A percentile compares a stretch with the other conserved stretches of the same genome.
Conservation (phyloP, 2,888 invertebrate genomes). For the Drosophila anomalata region DNA sequence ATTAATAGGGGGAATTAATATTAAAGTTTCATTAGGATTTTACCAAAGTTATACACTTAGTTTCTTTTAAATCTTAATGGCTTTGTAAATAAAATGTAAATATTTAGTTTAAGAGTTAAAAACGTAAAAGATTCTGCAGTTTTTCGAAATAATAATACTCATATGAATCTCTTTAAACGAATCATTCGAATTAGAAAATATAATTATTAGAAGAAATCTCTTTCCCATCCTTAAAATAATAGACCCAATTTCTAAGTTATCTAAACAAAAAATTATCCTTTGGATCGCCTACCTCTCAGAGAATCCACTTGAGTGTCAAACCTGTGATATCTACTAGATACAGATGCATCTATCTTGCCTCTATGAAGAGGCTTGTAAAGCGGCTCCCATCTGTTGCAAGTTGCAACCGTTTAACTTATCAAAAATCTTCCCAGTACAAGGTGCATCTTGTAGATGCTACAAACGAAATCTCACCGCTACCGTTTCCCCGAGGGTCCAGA, state of each 20-base stretch:
- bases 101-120: neutral
- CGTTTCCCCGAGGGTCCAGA: conserved; percentile 17
- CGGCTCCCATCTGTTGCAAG: conserved; percentile 33
- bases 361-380: neutral
- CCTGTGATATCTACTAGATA: conserved; percentile 19
- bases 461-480: conserved; percentile 41
- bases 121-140: neutral
- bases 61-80: neutral
- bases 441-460: conserved; percentile 26
- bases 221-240: neutral
- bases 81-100: neutral
- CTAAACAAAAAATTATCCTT: neutral
- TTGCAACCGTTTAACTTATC: conserved; percentile 31
- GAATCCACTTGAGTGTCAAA: conserved; percentile 24
- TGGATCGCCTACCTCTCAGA: neutral
- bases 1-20: neutral
- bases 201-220: neutral
- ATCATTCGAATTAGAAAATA: neutral
- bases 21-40: too few species aligned
- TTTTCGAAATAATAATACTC: neutral
- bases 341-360: neutral
- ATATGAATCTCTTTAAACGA: neutral
- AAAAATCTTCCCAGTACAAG: conserved; percentile 20
- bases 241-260: neutral
- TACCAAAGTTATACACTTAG: too few species aligned